Base-by-base conservation (phyloP, 30 jellyfish, hydroid and myxozoan species). In the Haliclystus octoradiatus region DNA sequence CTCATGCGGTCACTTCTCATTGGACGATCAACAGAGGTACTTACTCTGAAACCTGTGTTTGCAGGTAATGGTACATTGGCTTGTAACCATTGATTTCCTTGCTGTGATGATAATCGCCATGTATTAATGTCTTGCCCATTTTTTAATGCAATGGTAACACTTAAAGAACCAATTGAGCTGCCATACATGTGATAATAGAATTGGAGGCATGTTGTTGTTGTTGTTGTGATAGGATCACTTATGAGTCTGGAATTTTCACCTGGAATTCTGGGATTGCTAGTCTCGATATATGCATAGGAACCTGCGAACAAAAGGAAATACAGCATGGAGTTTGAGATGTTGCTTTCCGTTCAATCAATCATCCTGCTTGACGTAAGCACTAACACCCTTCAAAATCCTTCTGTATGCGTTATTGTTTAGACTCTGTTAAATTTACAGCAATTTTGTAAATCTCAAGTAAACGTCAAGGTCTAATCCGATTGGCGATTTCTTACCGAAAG, bases 171-270 rank as follows among this genome's bases (percentile, higher is more conserved):
- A 66, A 84, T 78, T 13, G 72, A n/a, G 14, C 49, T 61, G 3
- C 96, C 96, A 63, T 63, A 65, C 96, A 84, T 84, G 74, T 28
- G 52, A 57, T 84, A 84, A 47, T 30, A 83, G 75, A 84, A 84
- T 24, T 52, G 49, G 28, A 84, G 75, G 30, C 96, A 84, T 15
- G 63, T 32, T 4, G 33, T 40, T 19, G 65, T 75, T 2, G 0
- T 26, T 0, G 94, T 32, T 14, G 57, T 72, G 25, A 77, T 15
- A 1, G 26, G 27, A 3, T 64, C 71, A 74, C 93, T 84, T 30
- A 50, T 32, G 13, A 84, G 65, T 31, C 93, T 81, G 0, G 96
- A 93, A 1, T 26, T 35, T 68, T 84, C 93, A 2, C 87, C 85
- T 52, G 30, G 25, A 25, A 28, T 67, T 30, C 79, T 50, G 1